These are phyloP conservation scores for Pantherophis alleghaniensis DNA, from an alignment of 2,797 vertebrate species.

Conservation along the genomic window DNA sequence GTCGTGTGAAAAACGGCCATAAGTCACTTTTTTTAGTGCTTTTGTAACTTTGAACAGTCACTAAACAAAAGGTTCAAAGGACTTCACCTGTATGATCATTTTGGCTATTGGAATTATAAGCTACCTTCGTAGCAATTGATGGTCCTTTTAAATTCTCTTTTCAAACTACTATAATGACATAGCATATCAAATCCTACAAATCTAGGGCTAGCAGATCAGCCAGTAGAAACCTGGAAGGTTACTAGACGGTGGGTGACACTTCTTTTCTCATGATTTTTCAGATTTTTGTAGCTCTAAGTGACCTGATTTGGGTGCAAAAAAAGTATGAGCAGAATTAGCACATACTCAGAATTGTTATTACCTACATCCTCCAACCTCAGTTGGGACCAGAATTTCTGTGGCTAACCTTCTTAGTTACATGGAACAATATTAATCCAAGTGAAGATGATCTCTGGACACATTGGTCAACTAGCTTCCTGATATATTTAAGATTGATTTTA, in stretches of 20 bases:
- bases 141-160: neutral
- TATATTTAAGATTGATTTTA: neutral
- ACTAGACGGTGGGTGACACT: neutral
- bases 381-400: no score
- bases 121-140: neutral
- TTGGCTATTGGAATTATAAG: neutral
- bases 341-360: no score
- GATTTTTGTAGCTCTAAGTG: neutral
- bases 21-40: neutral
- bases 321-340: neutral
- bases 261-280: neutral
- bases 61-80: neutral
- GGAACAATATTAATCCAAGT: no score
- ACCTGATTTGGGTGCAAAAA: neutral
- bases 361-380: no score
- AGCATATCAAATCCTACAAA: neutral
- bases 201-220: neutral
- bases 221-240: neutral
- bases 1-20: neutral
- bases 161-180: neutral
- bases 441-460: neutral
- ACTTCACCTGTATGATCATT: neutral
- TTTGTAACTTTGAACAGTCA: neutral
- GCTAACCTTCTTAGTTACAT: no score
- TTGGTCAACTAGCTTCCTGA: neutral